phyloP scores from a whole-genome alignment of 2,113 vertebrate genomes.

The Boleophthalmus pectinirostris region DNA sequence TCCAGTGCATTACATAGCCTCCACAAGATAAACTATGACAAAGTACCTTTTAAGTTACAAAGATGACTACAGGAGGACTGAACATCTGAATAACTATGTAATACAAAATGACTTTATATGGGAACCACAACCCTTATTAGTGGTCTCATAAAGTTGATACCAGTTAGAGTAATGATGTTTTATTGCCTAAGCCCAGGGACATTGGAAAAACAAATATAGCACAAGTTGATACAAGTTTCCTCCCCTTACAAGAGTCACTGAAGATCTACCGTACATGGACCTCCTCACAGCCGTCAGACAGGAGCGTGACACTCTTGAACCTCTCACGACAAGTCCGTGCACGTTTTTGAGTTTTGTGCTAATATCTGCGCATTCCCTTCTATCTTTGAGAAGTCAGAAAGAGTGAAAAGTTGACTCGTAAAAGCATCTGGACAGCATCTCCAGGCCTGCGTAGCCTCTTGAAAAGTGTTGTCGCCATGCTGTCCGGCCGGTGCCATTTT shows the following conservation, averaged over 20 bases:
- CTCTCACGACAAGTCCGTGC: slow-evolving; percentile 52
- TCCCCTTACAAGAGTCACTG: slow-evolving; percentile 15
- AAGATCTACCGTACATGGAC: slow-evolving; percentile 22
- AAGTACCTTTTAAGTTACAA: not conserved
- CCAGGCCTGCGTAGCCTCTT: slow-evolving; percentile 54
- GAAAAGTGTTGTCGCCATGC: slow-evolving; percentile 69
- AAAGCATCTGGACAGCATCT: slow-evolving; percentile 68
- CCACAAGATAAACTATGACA: not conserved
- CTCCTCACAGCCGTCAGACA: slow-evolving; percentile 26
- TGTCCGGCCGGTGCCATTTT: slow-evolving; percentile 68
- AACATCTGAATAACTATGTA: not conserved
- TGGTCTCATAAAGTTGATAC: slow-evolving; percentile 16
- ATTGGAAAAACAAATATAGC: slow-evolving; percentile 24
- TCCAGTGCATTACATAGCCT: no score
- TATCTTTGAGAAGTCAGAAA: slow-evolving; percentile 39
- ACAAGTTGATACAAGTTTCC: slow-evolving; percentile 42
- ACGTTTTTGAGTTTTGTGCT: slow-evolving; percentile 44
- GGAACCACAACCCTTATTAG: slow-evolving; percentile 18
- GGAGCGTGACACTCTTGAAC: slow-evolving; percentile 59
- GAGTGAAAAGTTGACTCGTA: slow-evolving; percentile 49
- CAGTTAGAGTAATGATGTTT: slow-evolving; percentile 32
- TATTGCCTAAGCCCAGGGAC: slow-evolving; percentile 24
- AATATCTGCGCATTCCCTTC: slow-evolving; percentile 60
- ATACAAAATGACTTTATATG: not conserved
- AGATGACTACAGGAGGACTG: not conserved